phyloP scores from a whole-genome alignment of 2,797 vertebrate genomes.

The Brachyrhaphis roseni region DNA sequence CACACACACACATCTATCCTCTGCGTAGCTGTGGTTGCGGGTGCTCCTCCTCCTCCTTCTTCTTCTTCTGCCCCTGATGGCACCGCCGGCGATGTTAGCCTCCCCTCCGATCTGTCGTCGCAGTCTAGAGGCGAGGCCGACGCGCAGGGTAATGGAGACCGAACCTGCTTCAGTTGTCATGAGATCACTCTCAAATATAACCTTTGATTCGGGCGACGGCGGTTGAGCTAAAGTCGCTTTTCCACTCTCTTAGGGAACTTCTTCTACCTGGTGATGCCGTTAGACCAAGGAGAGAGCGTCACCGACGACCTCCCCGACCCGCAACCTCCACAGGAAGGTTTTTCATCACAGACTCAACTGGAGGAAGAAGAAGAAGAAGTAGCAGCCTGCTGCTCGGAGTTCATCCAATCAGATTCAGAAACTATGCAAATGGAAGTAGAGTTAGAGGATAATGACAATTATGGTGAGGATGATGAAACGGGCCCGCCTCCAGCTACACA shows the following conservation, averaged over 20 bases:
- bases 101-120: conserved; percentile 72
- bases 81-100: conserved; percentile 77
- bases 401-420: conserved; percentile 47
- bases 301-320: conserved; percentile 70
- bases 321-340: conserved; percentile 39
- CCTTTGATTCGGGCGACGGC: background rate
- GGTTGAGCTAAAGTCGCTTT: fast-evolving
- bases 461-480: conserved; percentile 1
- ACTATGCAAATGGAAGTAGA: conserved; percentile 28
- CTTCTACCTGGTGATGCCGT: conserved; percentile 81
- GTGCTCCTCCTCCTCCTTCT: conserved; percentile 72
- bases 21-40: conserved; percentile 82
- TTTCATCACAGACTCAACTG: conserved; percentile 4
- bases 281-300: conserved; percentile 72
- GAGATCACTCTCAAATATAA: background rate
- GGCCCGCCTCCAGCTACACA: conserved; percentile 31
- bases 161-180: conserved; percentile 4
- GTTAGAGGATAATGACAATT: conserved; percentile 8
- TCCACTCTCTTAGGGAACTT: conserved; percentile 71
- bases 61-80: conserved; percentile 80
- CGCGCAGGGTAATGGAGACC: conserved; percentile 64
- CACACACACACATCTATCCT: conserved; percentile 63
- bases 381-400: background rate
- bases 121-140: conserved; percentile 67
- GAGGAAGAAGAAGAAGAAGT: conserved; percentile 15